Evolutionary conservation across 2,888 invertebrate genomes (phyloP).

Genomic region (Monochamus alternatus): DNA sequence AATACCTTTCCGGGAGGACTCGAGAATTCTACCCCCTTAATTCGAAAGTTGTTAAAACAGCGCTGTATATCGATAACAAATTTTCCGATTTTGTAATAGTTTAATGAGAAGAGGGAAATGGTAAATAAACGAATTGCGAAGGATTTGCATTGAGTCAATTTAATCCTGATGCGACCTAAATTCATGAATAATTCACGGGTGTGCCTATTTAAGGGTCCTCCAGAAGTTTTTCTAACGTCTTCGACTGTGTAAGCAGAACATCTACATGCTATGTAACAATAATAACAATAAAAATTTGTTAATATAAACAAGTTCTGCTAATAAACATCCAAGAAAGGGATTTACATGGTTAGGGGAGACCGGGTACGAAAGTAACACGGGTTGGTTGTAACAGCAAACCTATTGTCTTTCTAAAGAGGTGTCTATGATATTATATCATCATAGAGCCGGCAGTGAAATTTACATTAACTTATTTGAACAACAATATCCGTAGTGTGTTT

Average conservation of each 20-base stretch:
- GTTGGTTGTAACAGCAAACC: too few species aligned
- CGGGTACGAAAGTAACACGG: too few species aligned
- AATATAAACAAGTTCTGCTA: too few species aligned
- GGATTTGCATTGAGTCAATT: conserved; percentile 64
- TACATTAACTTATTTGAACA: too few species aligned
- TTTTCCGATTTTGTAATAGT: conserved; percentile 46
- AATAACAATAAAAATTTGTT: too few species aligned
- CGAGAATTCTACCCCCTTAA: not conserved
- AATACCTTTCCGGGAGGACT: conserved; percentile 12
- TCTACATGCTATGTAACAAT: not conserved
- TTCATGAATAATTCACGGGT: conserved; percentile 65
- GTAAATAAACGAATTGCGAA: conserved; percentile 59
- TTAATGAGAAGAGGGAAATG: conserved; percentile 52
- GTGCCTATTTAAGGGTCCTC: conserved; percentile 41
- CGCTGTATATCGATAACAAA: conserved; percentile 42
- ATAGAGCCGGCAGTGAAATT: too few species aligned
- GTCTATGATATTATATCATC: too few species aligned
- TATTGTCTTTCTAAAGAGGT: too few species aligned
- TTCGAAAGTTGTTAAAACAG: conserved; percentile 13
- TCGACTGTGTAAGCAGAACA: not conserved
- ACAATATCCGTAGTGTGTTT: too few species aligned
- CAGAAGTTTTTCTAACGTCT: conserved; percentile 32
- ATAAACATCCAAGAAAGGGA: too few species aligned
- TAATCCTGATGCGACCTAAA: conserved; percentile 55
- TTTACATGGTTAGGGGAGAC: too few species aligned